Conservation (phyloP, 2,113 vertebrate genomes). For the Alces alces region DNA sequence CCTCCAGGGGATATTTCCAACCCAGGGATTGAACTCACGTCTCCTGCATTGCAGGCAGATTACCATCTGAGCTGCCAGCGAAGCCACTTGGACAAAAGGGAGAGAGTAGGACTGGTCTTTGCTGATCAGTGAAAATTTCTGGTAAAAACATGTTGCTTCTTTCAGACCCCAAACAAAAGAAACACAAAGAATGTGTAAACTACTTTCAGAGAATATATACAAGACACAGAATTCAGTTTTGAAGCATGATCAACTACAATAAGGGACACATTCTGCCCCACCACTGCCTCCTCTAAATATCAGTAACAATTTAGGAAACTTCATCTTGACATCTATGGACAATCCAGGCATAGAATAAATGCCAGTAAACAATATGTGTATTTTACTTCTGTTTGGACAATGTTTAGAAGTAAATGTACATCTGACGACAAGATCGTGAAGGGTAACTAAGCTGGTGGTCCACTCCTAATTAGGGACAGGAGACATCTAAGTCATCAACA, state of each 20-base stretch:
- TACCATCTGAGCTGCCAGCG: neutral
- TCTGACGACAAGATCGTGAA: neutral
- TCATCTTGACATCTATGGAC: neutral
- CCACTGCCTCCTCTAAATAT: neutral
- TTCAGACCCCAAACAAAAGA: neutral
- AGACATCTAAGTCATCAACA: neutral
- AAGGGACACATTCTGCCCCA: neutral
- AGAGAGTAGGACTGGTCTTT: neutral
- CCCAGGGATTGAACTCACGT: neutral
- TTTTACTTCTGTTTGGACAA: neutral
- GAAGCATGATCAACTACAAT: neutral
- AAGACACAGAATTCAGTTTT: neutral
- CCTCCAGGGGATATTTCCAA: neutral
- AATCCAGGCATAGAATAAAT: neutral
- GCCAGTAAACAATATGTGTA: neutral
- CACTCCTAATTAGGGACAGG: neutral
- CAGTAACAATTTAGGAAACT: neutral
- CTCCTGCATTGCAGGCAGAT: neutral
- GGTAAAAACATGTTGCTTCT: neutral
- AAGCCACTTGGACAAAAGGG: neutral
- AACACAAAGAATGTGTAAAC: neutral
- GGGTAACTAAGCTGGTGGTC: neutral
- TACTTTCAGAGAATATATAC: neutral
- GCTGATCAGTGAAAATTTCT: neutral
- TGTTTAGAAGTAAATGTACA: neutral